Evolutionary conservation across 2,888 invertebrate genomes (phyloP).

Genomic region (Spisula subtruncata): DNA sequence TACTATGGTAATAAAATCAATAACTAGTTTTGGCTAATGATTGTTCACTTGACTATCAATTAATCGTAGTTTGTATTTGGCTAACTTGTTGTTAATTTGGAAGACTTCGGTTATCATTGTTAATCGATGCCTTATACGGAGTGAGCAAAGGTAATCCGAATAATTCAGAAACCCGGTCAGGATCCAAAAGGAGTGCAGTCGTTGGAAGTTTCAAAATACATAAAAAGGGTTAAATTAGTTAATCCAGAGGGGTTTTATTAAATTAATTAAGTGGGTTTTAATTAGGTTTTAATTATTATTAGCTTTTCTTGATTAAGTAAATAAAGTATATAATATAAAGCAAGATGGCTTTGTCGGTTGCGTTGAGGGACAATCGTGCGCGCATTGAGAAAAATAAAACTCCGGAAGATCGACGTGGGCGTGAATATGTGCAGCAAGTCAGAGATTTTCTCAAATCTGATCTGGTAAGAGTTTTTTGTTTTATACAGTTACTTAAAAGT

Average conservation of each 20-base stretch:
- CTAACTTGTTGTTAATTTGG: constrained; percentile 16
- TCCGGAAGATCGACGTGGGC: neutral
- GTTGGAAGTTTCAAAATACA: neutral
- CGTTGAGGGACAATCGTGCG: constrained; percentile 17
- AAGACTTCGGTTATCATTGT: neutral
- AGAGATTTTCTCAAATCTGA: constrained; percentile 3
- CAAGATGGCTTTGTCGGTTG: neutral
- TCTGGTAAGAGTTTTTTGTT: constrained; percentile 15
- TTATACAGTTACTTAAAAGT: neutral
- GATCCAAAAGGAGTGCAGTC: neutral
- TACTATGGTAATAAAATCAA: constrained; percentile 16
- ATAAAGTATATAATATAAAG: neutral
- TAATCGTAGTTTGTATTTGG: constrained; percentile 27
- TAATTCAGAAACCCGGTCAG: neutral
- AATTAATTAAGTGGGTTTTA: neutral
- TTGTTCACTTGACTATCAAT: constrained; percentile 14
- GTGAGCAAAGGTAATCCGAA: neutral
- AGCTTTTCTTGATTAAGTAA: neutral
- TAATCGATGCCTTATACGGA: neutral
- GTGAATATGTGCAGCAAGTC: neutral
- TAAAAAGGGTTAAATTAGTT: neutral
- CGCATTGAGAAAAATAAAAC: constrained; percentile 11
- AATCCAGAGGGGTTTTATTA: too few species aligned
- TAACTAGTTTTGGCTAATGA: constrained; percentile 25
- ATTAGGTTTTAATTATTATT: too few species aligned